phyloP scores from a whole-genome alignment of 2,113 vertebrate species.

The Mobula hypostoma region DNA sequence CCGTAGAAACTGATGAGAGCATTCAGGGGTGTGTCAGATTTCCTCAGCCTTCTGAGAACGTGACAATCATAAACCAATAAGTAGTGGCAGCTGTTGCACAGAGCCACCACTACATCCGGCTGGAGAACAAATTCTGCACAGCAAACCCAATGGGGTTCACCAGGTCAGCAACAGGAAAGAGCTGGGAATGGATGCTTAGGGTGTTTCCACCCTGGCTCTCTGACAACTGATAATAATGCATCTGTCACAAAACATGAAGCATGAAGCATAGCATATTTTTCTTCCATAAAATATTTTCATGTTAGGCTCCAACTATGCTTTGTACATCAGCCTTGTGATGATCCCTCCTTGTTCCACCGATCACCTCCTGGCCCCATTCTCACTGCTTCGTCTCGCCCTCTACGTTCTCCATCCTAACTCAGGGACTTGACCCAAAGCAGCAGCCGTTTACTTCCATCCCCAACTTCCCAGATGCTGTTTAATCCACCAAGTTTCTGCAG shows the following conservation, averaged over 20 bases:
- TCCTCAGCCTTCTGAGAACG: too few relatives aligned
- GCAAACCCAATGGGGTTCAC: background rate
- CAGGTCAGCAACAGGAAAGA: background rate
- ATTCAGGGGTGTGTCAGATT: too few relatives aligned
- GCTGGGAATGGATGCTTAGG: background rate
- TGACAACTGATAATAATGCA: background rate
- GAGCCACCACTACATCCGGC: background rate
- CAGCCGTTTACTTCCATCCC: too few relatives aligned
- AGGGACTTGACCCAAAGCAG: too few relatives aligned
- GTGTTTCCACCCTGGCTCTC: background rate
- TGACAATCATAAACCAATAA: too few relatives aligned
- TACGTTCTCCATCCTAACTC: too few relatives aligned
- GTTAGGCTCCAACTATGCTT: background rate
- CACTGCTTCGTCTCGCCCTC: too few relatives aligned
- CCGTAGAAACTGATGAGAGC: too few relatives aligned
- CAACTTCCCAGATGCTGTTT: too few relatives aligned
- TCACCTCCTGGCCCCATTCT: too few relatives aligned
- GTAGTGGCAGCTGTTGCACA: background rate
- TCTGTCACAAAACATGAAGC: background rate
- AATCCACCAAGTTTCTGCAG: too few relatives aligned
- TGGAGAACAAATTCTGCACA: background rate
- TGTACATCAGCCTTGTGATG: background rate
- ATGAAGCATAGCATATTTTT: background rate
- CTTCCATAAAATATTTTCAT: background rate
- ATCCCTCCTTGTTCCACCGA: too few relatives aligned